Conservation (phyloP, 30 jellyfish, hydroid and myxozoan genomes). For the Catostylus mosaicus region DNA sequence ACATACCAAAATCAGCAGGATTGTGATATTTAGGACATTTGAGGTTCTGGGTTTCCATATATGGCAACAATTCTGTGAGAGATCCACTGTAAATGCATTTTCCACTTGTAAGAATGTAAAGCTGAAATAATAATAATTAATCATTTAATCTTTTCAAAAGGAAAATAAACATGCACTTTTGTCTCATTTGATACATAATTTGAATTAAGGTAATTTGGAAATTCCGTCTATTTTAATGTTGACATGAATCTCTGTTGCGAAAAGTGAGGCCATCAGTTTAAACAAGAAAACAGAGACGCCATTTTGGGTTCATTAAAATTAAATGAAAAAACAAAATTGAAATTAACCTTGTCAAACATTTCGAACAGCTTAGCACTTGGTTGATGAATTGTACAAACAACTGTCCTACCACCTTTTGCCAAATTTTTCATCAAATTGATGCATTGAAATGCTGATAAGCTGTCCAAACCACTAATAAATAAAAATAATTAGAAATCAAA, state of each 20-base stretch:
- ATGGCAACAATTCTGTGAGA: slow-evolving; percentile 68
- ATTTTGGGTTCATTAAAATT: too few relatives aligned
- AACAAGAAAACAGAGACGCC: too few relatives aligned
- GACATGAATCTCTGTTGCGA: too few relatives aligned
- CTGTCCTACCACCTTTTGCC: slow-evolving; percentile 96
- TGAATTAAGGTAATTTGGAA: too few relatives aligned
- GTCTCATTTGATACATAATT: too few relatives aligned
- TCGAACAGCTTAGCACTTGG: slow-evolving; percentile 97
- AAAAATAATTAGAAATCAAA: not conserved
- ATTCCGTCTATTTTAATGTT: too few relatives aligned
- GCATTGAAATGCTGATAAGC: slow-evolving; percentile 95
- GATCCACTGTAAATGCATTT: slow-evolving; percentile 88
- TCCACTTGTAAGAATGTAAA: slow-evolving; percentile 89
- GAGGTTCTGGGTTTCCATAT: slow-evolving; percentile 82
- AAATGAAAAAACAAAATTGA: too few relatives aligned
- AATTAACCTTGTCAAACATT: slow-evolving; percentile 95
- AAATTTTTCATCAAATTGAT: slow-evolving; percentile 86
- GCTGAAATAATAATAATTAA: too few relatives aligned
- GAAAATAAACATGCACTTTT: too few relatives aligned
- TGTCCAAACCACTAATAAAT: slow-evolving; percentile 90
- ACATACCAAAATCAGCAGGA: slow-evolving; percentile 99
- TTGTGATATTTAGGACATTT: slow-evolving; percentile 97
- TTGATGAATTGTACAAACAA: slow-evolving; percentile 95
- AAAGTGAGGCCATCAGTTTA: too few relatives aligned
- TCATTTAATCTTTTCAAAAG: too few relatives aligned